Evolutionary conservation across 2,888 invertebrate species (phyloP).

Genomic region (Tinea pellionella): DNA sequence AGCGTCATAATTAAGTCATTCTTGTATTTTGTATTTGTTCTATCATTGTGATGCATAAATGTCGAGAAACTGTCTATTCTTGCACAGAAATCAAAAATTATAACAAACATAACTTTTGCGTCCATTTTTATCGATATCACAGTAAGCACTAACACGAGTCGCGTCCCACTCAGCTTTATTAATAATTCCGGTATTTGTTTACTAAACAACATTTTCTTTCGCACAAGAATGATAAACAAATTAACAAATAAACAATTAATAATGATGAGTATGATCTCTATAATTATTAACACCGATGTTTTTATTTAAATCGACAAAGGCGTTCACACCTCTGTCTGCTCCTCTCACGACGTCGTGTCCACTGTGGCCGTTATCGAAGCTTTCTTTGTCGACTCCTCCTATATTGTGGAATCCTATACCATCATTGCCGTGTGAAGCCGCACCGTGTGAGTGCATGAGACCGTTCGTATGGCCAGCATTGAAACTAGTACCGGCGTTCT

Average conservation of each 20-base stretch:
- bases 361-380: constrained; percentile 26
- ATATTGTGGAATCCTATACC: constrained; percentile 24
- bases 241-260: constrained; percentile 22
- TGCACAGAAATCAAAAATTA: background rate
- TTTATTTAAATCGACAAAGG: background rate
- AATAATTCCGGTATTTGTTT: constrained; percentile 21
- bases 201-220: constrained; percentile 24
- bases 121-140: constrained; percentile 29
- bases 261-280: background rate
- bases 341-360: constrained; percentile 26
- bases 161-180: constrained; percentile 27
- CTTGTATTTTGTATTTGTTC: constrained; percentile 27
- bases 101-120: constrained; percentile 22
- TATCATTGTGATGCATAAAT: constrained; percentile 24
- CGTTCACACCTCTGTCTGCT: constrained; percentile 21
- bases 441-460: constrained; percentile 31
- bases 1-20: background rate
- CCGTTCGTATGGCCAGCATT: constrained; percentile 38
- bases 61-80: background rate
- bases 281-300: background rate
- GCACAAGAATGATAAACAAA: constrained; percentile 27
- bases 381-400: constrained; percentile 25
- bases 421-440: constrained; percentile 28
- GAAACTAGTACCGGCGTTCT: constrained; percentile 30
- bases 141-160: constrained; percentile 22